A percentile compares a stretch with the other conserved stretches of the same genome.
These are phyloP conservation scores for Cololabis saira DNA, from an alignment of 2,113 vertebrate genomes.

Conservation along the genomic window DNA sequence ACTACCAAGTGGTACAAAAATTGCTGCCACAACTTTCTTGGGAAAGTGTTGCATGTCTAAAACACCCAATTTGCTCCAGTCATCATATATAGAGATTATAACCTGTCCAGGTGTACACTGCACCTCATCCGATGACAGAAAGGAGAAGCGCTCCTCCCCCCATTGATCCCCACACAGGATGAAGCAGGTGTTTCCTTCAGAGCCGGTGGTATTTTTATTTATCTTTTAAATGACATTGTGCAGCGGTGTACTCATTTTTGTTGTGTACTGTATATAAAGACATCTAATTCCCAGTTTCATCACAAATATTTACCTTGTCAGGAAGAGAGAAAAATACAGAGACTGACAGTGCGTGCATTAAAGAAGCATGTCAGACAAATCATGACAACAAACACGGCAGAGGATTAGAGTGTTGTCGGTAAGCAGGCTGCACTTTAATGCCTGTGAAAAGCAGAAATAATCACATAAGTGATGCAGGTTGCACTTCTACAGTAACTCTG, in stretches of 20 bases:
- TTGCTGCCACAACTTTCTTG: no score
- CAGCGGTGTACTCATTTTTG: background rate
- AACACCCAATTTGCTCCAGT: no score
- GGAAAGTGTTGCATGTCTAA: no score
- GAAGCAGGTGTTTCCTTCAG: no score
- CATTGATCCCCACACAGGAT: no score
- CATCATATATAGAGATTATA: no score
- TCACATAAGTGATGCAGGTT: constrained; percentile 63
- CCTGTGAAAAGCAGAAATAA: constrained; percentile 53
- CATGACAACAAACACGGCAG: constrained; percentile 62
- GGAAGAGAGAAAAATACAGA: constrained; percentile 8
- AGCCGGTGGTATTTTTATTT: no score
- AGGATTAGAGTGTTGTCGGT: constrained; percentile 68
- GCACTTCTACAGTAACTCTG: constrained; percentile 28
- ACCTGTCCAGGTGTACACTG: no score
- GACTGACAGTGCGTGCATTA: constrained; percentile 35
- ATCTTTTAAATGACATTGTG: background rate
- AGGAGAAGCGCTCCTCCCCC: no score
- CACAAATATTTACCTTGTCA: background rate
- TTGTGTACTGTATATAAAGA: background rate
- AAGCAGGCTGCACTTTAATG: constrained; percentile 50
- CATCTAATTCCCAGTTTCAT: background rate
- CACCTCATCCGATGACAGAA: no score
- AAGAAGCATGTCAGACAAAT: constrained; percentile 47
- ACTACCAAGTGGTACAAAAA: no score